Evolutionary conservation across 2,888 invertebrate species (phyloP).

Genomic region (Chymomyza amoena): DNA sequence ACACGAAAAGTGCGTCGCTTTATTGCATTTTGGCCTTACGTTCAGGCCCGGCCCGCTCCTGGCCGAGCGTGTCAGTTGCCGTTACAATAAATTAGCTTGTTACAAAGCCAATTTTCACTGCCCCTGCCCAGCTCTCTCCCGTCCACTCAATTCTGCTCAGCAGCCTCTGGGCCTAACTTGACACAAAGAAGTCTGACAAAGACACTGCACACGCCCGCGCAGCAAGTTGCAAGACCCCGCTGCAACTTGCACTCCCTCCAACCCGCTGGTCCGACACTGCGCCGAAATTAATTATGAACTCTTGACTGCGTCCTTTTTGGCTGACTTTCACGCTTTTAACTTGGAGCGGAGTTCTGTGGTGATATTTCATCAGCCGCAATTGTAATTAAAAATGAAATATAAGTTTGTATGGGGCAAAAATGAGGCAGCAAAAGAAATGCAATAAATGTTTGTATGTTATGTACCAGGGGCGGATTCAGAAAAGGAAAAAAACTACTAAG

Average conservation of each 20-base stretch:
- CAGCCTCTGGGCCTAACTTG: neutral
- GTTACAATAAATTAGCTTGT: neutral
- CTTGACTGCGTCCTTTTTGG: neutral
- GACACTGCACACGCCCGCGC: neutral
- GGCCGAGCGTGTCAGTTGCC: neutral
- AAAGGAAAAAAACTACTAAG: no score
- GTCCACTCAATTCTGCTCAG: no score
- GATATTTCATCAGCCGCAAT: neutral
- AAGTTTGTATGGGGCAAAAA: neutral
- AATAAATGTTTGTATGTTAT: neutral
- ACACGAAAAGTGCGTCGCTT: constrained; percentile 49
- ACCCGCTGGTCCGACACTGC: neutral
- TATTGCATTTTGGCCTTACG: neutral
- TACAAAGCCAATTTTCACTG: neutral
- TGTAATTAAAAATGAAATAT: neutral
- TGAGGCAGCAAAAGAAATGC: neutral
- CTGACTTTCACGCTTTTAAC: neutral
- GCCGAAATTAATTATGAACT: neutral
- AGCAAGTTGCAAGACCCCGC: neutral
- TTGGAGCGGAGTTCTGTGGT: neutral
- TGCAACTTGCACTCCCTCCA: neutral
- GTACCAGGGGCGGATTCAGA: no score
- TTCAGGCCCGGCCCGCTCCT: neutral
- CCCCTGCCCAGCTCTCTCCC: no score
- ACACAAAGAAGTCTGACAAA: neutral